These are phyloP conservation scores for Climacteris rufus DNA, from an alignment of 2,113 vertebrate genomes.

Conservation along the genomic window DNA sequence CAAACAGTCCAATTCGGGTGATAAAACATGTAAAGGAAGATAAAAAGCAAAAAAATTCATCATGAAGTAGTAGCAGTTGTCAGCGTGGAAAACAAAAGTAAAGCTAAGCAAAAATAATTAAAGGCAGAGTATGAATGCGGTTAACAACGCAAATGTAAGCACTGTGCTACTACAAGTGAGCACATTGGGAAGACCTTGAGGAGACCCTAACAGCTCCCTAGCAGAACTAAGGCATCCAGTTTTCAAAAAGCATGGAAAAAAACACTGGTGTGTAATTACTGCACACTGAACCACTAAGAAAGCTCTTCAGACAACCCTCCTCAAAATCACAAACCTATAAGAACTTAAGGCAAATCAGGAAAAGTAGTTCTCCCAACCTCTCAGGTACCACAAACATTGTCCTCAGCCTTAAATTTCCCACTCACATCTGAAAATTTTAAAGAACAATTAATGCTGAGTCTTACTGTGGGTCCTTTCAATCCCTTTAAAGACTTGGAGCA, in stretches of 20 bases:
- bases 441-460: neutral
- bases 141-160: neutral
- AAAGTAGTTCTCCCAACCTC: neutral
- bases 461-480: neutral
- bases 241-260: neutral
- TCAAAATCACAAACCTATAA: neutral
- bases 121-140: neutral
- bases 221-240: neutral
- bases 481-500: neutral
- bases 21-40: neutral
- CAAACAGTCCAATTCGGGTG: neutral
- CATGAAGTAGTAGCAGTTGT: neutral
- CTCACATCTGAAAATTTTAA: neutral
- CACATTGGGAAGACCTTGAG: neutral
- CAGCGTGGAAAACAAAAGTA: neutral
- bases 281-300: neutral
- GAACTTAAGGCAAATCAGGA: neutral
- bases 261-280: neutral
- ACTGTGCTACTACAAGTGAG: neutral
- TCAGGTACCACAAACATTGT: neutral
- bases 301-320: neutral
- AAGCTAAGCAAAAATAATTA: neutral
- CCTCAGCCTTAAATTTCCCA: neutral
- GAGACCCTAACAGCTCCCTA: neutral
- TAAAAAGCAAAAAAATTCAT: neutral